A percentile compares a stretch with the other conserved stretches of the same genome.
phyloP scores from a whole-genome alignment of 2,888 invertebrate genomes.

The Saturnia japonica region DNA sequence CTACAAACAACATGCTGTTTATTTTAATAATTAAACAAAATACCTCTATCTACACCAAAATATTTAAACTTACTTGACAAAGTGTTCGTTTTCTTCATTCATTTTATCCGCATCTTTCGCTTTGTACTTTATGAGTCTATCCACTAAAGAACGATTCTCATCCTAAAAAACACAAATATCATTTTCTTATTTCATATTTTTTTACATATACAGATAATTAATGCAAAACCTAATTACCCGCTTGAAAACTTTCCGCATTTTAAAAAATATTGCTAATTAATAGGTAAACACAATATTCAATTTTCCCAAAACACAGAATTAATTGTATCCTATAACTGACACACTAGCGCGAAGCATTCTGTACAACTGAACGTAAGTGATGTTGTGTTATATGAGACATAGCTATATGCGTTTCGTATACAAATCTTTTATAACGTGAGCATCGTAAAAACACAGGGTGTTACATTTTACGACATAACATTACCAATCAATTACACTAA shows the following conservation, averaged over 20 bases:
- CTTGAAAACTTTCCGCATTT: conserved; percentile 44
- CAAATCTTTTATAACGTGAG: conserved; percentile 62
- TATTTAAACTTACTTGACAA: conserved; percentile 87
- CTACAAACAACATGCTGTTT: conserved; percentile 47
- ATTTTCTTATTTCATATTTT: conserved; percentile 14
- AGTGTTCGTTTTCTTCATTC: conserved; percentile 98
- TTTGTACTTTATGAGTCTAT: conserved; percentile 95
- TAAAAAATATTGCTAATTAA: conserved; percentile 21
- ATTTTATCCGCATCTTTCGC: conserved; percentile 97
- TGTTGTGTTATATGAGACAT: conserved; percentile 53
- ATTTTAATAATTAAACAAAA: conserved; percentile 31
- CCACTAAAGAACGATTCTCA: conserved; percentile 92
- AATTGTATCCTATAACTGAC: conserved; percentile 34
- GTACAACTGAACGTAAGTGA: conserved; percentile 58
- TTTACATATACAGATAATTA: conserved; percentile 20
- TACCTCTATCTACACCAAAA: conserved; percentile 21
- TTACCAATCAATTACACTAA: conserved; percentile 33
- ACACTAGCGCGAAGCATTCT: conserved; percentile 48
- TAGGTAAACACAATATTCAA: conserved; percentile 12
- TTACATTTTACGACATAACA: conserved; percentile 45
- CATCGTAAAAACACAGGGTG: conserved; percentile 68
- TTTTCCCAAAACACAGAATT: conserved; percentile 28
- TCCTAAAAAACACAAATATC: conserved; percentile 83
- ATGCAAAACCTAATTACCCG: conserved; percentile 29
- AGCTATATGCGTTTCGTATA: conserved; percentile 60